Base-by-base conservation (phyloP, 2,797 vertebrate genomes). In the Salmo trutta region DNA sequence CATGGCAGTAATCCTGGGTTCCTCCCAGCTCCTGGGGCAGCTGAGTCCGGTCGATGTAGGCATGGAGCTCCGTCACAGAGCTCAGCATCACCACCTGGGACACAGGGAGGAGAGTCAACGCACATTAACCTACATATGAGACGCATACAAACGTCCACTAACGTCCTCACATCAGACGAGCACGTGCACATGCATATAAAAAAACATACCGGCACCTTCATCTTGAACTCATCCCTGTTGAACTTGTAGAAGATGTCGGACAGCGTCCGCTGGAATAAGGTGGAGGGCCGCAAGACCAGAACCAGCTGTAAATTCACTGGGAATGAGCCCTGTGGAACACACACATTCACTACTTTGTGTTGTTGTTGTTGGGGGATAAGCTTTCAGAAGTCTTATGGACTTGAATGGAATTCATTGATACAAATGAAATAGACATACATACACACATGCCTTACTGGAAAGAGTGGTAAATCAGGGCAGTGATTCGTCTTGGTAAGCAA, bases 161-260 rank as follows among this genome's bases (percentile, higher is more conserved):
- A 47, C 41, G 8, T 47, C 41, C 41, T 47, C 8, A 47, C 41
- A 12, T 47, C 41, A 47, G 6, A 31, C 21, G 56, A 5, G 33
- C 7, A 19, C 3, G 31, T 3, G 52, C 47, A 1, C 33, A 36
- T 36, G 33, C 33, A 36, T 36, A 14, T 15, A 17, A 4, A 59
- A 29, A 2, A 16, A 91, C 94, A 91, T 84, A 95, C 93, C 73
- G 93, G 94, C 74, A 98, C 97, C 95, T 99, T 98, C 96, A 98
- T 97, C 88, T 96, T 98, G 93, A 98, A 96, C 84, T 99, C 97
- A 94, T 99, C 97, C 93, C 90, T 96, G 91, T 95, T 96, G 88
- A 96, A 94, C 89, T 91, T 96, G 91, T 98, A 97, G 83, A 96
- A 92, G 86, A 99, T 93, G 89, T 98, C 97, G 0, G 96, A 96